phyloP scores from a whole-genome alignment of 1,140 invertebrate species.

The Daktulosphaira vitifoliae region DNA sequence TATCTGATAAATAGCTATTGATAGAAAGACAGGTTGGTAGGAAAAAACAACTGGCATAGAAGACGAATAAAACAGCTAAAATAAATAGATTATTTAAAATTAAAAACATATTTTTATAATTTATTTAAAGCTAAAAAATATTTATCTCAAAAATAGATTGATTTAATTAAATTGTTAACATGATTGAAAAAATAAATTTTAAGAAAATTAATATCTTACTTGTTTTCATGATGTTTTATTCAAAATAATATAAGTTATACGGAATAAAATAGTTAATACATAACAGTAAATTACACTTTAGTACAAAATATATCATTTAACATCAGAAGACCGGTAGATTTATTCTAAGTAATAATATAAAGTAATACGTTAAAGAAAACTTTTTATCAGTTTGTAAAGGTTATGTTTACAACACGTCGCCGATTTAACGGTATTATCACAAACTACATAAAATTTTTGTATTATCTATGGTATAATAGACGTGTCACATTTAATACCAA shows the following conservation, averaged over 20 bases:
- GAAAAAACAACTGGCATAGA: neutral
- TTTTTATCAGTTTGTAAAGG: constrained; percentile 3
- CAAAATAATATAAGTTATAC: neutral
- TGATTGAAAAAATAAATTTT: neutral
- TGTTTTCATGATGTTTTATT: neutral
- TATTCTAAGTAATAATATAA: neutral
- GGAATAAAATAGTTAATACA: neutral
- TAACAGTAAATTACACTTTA: too few relatives aligned
- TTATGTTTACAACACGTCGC: constrained; percentile 29
- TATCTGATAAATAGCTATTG: constrained; percentile 48
- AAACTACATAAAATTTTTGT: too few relatives aligned
- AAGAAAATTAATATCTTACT: neutral
- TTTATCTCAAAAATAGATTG: neutral
- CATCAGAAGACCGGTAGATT: too few relatives aligned
- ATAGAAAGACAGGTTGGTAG: neutral
- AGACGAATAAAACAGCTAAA: too few relatives aligned
- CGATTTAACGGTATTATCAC: neutral
- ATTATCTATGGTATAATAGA: too few relatives aligned
- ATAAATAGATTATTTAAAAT: too few relatives aligned
- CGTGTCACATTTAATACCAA: neutral
- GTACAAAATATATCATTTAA: too few relatives aligned
- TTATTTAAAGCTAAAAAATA: neutral
- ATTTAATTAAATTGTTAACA: neutral
- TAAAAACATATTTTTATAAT: too few relatives aligned
- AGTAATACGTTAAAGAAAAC: neutral